Percentiles rank a stretch among this genome's conserved stretches.
phyloP scores from a whole-genome alignment of 2,888 invertebrate genomes.

The Drosophila siamana region DNA sequence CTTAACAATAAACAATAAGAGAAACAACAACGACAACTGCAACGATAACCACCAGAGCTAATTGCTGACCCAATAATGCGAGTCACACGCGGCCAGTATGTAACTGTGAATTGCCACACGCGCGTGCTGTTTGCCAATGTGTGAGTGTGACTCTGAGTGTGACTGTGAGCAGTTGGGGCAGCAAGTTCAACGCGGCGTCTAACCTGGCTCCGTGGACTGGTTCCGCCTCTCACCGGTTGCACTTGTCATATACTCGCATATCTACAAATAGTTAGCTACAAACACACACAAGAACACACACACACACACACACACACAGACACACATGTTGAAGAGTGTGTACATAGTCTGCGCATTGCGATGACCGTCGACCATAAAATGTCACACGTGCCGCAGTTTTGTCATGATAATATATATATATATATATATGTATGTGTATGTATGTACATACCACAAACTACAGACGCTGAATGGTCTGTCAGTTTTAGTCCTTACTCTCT shows the following conservation, averaged over 20 bases:
- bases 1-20: slow-evolving; percentile 19
- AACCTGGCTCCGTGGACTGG: slow-evolving; percentile 17
- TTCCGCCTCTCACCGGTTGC: slow-evolving; percentile 17
- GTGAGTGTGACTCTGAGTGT: slow-evolving; percentile 10
- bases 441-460: not conserved
- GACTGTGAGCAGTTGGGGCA: slow-evolving; percentile 7
- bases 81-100: slow-evolving; percentile 60
- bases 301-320: not conserved
- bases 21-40: slow-evolving; percentile 25
- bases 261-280: not conserved
- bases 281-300: not conserved
- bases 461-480: slow-evolving; percentile 11
- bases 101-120: slow-evolving; percentile 64
- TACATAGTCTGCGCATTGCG: slow-evolving; percentile 14
- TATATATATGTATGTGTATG: no score
- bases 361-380: slow-evolving; percentile 42
- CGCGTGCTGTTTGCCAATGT: slow-evolving; percentile 50
- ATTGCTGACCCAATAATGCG: slow-evolving; percentile 72
- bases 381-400: slow-evolving; percentile 54
- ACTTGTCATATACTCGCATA: slow-evolving; percentile 2
- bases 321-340: not conserved
- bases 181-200: slow-evolving; percentile 31
- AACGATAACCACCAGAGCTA: slow-evolving; percentile 46
- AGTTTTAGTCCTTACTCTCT: slow-evolving; percentile 20
- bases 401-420: slow-evolving; percentile 20